A percentile compares a stretch with the other conserved stretches of the same genome.
phyloP scores from a whole-genome alignment of 2,888 invertebrate species.

The Philereme transversata region DNA sequence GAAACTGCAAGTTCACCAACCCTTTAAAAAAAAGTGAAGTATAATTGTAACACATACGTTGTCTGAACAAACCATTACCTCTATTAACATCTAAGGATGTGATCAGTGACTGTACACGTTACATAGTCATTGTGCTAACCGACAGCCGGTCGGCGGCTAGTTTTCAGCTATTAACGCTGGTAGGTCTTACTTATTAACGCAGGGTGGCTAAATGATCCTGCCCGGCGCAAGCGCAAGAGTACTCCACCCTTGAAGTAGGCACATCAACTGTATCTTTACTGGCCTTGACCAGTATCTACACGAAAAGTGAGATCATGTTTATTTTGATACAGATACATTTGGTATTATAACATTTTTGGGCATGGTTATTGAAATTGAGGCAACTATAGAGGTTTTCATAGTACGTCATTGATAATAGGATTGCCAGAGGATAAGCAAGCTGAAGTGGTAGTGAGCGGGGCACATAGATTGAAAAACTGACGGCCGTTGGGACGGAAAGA shows the following conservation, averaged over 20 bases:
- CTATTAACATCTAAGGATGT: conserved; percentile 41
- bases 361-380: too few species aligned
- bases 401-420: too few species aligned
- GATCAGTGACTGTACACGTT: conserved; percentile 46
- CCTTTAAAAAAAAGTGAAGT: too few species aligned
- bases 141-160: conserved; percentile 68
- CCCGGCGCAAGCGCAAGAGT: conserved; percentile 48
- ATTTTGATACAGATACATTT: too few species aligned
- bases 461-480: too few species aligned
- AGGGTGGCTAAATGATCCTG: conserved; percentile 70
- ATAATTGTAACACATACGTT: neutral
- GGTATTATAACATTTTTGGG: too few species aligned
- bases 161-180: conserved; percentile 77
- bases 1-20: neutral
- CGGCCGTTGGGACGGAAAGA: too few species aligned
- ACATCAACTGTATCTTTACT: neutral
- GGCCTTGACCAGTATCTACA: neutral
- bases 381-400: too few species aligned
- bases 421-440: too few species aligned
- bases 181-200: conserved; percentile 79
- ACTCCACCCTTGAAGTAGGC: conserved; percentile 48
- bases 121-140: conserved; percentile 62
- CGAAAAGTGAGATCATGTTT: too few species aligned
- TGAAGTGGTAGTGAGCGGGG: too few species aligned
- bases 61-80: conserved; percentile 34